Conservation (phyloP, 2,797 vertebrate genomes). For the Pelochelys cantorii region DNA sequence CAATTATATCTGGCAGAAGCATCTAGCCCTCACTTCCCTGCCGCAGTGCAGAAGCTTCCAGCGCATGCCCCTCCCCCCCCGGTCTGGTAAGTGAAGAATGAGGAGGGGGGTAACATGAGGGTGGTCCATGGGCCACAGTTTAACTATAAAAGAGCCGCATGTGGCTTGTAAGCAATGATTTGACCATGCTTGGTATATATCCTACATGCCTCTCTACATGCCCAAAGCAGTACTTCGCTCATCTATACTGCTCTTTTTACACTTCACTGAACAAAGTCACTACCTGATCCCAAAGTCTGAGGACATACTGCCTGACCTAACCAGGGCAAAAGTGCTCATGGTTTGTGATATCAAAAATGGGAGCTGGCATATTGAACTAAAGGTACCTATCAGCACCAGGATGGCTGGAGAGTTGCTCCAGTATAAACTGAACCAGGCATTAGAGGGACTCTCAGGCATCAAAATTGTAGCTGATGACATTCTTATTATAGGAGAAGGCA, state of each 20-base stretch:
- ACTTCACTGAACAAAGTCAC: not conserved
- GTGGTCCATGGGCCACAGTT: too few relatives aligned
- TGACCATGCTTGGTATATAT: not conserved
- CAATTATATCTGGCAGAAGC: too few relatives aligned
- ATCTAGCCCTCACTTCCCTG: too few relatives aligned
- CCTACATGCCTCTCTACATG: not conserved
- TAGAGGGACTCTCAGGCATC: not conserved
- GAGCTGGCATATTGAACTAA: not conserved
- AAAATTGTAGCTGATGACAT: too few relatives aligned
- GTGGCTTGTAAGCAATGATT: too few relatives aligned
- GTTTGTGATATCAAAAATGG: not conserved
- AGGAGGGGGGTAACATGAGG: too few relatives aligned
- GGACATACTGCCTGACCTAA: not conserved
- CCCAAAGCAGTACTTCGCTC: not conserved
- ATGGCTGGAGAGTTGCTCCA: not conserved
- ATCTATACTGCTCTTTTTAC: not conserved
- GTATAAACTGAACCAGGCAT: not conserved
- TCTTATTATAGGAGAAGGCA: not conserved
- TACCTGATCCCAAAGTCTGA: not conserved
- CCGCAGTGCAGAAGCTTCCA: too few relatives aligned
- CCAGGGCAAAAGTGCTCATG: not conserved
- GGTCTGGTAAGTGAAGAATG: too few relatives aligned
- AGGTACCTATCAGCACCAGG: not conserved
- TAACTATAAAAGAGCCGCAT: too few relatives aligned
- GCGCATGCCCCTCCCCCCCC: fast-evolving